Conservation (phyloP, 2,797 vertebrate genomes). For the Lophotriccus pileatus region DNA sequence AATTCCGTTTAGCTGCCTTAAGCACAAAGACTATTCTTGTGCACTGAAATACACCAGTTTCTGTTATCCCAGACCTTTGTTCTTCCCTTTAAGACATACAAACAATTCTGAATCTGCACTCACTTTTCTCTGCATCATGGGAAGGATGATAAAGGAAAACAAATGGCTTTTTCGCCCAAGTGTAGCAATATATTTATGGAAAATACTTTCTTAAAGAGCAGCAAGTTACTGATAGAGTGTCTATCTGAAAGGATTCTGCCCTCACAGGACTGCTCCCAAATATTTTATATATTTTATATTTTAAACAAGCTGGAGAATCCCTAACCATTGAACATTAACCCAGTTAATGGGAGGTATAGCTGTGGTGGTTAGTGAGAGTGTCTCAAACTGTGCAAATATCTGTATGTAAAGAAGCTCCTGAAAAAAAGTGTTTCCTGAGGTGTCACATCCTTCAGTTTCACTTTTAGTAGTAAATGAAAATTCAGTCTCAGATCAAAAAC, state of each 20-base stretch:
- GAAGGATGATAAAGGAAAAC: not conserved
- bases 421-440: not conserved
- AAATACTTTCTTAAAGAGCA: not conserved
- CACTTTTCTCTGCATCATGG: not conserved
- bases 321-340: not conserved
- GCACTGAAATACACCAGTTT: conserved; percentile 3
- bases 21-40: not conserved
- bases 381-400: not conserved
- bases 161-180: not conserved
- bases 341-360: not conserved
- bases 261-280: not conserved
- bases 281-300: too few species aligned
- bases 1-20: not conserved
- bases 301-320: not conserved
- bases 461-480: not conserved
- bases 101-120: not conserved
- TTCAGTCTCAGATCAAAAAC: not conserved
- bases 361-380: not conserved
- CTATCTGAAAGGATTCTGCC: not conserved
- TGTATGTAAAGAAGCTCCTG: not conserved
- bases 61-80: not conserved
- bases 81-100: not conserved
- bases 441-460: not conserved
- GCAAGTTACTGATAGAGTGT: not conserved
- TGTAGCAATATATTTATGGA: not conserved